Percentiles rank a stretch among this genome's conserved stretches.
Conservation (phyloP, 2,797 vertebrate species). For the Cynodonichthys magdalenae region DNA sequence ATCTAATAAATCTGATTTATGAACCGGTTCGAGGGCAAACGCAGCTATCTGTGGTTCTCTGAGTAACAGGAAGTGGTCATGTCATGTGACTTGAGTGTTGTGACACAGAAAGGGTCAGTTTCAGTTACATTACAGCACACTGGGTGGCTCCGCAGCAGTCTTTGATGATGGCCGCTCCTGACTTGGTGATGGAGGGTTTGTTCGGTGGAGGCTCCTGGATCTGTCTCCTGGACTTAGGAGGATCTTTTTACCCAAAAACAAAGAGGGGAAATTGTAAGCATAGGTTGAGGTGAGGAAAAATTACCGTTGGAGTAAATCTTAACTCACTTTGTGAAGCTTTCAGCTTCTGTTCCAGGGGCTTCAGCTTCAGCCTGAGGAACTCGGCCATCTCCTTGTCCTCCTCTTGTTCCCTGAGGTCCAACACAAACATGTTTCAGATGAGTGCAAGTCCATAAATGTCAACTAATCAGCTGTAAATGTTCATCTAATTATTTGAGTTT, state of each 20-base stretch:
- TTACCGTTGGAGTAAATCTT: background rate
- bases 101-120: slow-evolving; percentile 14
- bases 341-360: slow-evolving; percentile 89
- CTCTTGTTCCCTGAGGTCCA: slow-evolving; percentile 88
- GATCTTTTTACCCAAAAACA: slow-evolving; percentile 72
- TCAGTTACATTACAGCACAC: slow-evolving; percentile 91
- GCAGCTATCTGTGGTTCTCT: slow-evolving; percentile 32
- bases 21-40: slow-evolving; percentile 12
- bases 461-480: too few relatives aligned
- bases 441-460: background rate
- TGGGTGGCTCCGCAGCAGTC: slow-evolving; percentile 97
- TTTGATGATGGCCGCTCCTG: slow-evolving; percentile 91
- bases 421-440: slow-evolving; percentile 7
- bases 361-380: slow-evolving; percentile 95
- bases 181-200: slow-evolving; percentile 93
- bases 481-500: too few relatives aligned
- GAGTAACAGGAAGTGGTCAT: slow-evolving; percentile 42
- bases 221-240: slow-evolving; percentile 87
- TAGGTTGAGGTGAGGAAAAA: background rate
- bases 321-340: slow-evolving; percentile 87
- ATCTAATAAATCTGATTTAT: slow-evolving; percentile 18
- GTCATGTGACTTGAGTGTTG: slow-evolving; percentile 15
- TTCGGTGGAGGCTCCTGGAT: slow-evolving; percentile 86
- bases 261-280: background rate
- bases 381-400: slow-evolving; percentile 99